These are phyloP conservation scores for Varecia variegata DNA, from an alignment of 2,797 vertebrate species.

Conservation along the genomic window DNA sequence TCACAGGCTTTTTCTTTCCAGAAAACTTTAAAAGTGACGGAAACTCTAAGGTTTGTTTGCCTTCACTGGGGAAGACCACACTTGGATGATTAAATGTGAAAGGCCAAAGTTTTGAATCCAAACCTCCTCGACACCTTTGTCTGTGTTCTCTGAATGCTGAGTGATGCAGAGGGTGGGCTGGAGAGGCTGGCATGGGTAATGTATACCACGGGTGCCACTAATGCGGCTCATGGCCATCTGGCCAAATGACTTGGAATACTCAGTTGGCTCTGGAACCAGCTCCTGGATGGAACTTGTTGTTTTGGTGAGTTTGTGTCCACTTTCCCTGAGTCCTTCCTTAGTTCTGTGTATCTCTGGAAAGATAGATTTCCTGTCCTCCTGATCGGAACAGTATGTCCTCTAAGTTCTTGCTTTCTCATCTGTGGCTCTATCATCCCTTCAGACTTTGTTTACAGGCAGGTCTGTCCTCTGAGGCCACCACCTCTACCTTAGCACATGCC, in stretches of 20 bases:
- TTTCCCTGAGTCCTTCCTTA: not conserved
- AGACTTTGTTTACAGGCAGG: not conserved
- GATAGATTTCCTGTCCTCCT: not conserved
- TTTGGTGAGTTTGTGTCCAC: not conserved
- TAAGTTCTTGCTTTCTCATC: not conserved
- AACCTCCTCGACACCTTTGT: not conserved
- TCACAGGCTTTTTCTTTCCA: not conserved
- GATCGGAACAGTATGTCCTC: not conserved
- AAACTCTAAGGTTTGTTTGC: not conserved
- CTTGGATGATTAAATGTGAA: not conserved
- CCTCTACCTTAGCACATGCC: not conserved
- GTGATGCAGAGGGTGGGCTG: not conserved
- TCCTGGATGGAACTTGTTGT: not conserved
- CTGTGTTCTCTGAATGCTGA: not conserved
- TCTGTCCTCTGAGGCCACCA: not conserved
- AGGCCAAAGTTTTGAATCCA: not conserved
- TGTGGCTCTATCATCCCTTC: not conserved
- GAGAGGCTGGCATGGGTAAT: not conserved
- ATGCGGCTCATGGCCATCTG: not conserved
- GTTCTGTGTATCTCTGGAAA: not conserved
- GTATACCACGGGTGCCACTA: rapidly evolving
- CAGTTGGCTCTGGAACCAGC: not conserved
- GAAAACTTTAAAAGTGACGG: not conserved
- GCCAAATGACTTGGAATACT: not conserved
- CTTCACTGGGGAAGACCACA: not conserved